These are phyloP conservation scores for Crepidodera aurea DNA, from an alignment of 2,888 invertebrate species.

Conservation along the genomic window DNA sequence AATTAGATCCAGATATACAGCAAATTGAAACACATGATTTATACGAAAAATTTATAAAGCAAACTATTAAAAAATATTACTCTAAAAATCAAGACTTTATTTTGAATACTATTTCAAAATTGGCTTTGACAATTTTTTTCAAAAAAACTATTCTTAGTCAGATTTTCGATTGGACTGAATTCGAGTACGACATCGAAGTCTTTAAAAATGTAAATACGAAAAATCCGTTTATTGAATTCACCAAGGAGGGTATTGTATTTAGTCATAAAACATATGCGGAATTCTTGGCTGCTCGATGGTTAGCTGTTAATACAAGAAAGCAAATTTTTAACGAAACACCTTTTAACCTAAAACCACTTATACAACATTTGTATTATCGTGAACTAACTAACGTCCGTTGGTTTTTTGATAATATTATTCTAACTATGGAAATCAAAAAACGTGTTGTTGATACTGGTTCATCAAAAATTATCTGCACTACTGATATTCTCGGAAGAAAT, in stretches of 20 bases:
- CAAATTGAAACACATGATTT: slow-evolving; percentile 4
- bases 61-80: slow-evolving; percentile 3
- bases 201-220: slow-evolving; percentile 16
- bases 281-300: slow-evolving; percentile 25
- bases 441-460: background rate
- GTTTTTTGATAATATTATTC: slow-evolving; percentile 26
- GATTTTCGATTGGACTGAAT: slow-evolving; percentile 23
- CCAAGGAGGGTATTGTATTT: slow-evolving; percentile 11
- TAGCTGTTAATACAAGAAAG: slow-evolving; percentile 6
- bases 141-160: background rate
- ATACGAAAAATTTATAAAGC: slow-evolving; percentile 25
- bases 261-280: slow-evolving; percentile 34
- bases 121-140: slow-evolving; percentile 23
- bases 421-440: background rate
- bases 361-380: slow-evolving; percentile 9
- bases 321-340: slow-evolving; percentile 20
- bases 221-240: slow-evolving; percentile 10
- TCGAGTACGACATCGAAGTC: slow-evolving; percentile 5
- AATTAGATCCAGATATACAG: background rate
- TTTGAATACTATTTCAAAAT: slow-evolving; percentile 18
- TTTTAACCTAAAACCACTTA: slow-evolving; percentile 3
- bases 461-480: background rate
- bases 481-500: slow-evolving; percentile 20
- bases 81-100: slow-evolving; percentile 3
- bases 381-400: slow-evolving; percentile 22